A percentile compares a stretch with the other conserved stretches of the same genome.
Evolutionary conservation across 2,113 vertebrate genomes (phyloP).

Genomic region (Pluvialis apricaria): DNA sequence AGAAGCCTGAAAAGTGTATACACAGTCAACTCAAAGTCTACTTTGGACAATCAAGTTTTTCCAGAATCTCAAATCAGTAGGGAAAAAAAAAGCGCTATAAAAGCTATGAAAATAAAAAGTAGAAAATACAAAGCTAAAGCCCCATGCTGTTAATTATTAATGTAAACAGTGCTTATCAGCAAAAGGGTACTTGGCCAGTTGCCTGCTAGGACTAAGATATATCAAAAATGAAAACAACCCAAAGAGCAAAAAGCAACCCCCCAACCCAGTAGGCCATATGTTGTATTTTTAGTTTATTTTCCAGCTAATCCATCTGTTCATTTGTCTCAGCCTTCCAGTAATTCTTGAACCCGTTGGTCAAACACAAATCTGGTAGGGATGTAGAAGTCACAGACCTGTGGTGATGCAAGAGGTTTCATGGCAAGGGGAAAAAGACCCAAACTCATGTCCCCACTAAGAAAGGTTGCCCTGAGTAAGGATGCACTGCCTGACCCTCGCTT

Average conservation of each 20-base stretch:
- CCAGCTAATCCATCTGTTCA: not conserved
- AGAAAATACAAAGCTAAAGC: not conserved
- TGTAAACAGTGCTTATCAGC: not conserved
- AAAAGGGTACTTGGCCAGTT: not conserved
- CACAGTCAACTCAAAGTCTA: not conserved
- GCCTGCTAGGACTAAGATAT: not conserved
- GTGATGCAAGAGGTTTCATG: not conserved
- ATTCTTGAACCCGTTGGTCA: not conserved
- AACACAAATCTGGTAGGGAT: not conserved
- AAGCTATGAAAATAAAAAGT: not conserved
- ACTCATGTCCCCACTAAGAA: not conserved
- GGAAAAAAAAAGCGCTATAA: not conserved
- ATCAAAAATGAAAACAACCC: not conserved
- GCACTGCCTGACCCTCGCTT: not conserved
- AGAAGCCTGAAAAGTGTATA: not conserved
- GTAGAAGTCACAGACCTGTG: not conserved
- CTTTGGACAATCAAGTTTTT: not conserved
- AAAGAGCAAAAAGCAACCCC: not conserved
- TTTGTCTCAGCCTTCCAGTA: not conserved
- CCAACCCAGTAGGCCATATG: not conserved
- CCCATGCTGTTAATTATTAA: not conserved
- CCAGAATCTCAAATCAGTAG: not conserved
- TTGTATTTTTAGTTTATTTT: not conserved
- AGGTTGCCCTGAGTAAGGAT: not conserved
- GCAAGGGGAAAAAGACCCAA: not conserved